These are phyloP conservation scores for Sacculina carcini DNA, from an alignment of 2,888 invertebrate species.

Conservation along the genomic window DNA sequence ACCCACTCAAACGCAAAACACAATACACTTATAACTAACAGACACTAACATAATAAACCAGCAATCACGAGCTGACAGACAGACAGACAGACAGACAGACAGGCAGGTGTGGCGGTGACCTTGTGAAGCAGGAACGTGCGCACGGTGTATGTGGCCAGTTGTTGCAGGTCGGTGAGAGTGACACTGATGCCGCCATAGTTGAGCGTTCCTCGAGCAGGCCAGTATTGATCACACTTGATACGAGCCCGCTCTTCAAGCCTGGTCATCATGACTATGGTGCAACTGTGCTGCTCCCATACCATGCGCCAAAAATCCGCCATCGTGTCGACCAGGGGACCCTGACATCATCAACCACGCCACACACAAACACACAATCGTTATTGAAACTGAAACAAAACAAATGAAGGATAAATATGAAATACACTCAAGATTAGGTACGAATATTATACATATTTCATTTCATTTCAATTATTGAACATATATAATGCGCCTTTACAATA, in stretches of 20 bases:
- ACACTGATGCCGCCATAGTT: constrained; percentile 86
- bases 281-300: constrained; percentile 90
- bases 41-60: not conserved
- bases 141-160: constrained; percentile 91
- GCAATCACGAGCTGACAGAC: not conserved
- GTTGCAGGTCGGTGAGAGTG: constrained; percentile 77
- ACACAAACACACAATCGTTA: not conserved
- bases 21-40: not conserved
- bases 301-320: constrained; percentile 97
- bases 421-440: too few species aligned
- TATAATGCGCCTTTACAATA: too few species aligned
- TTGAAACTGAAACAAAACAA: too few species aligned
- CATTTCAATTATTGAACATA: too few species aligned
- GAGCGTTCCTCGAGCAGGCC: constrained; percentile 84
- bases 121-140: constrained; percentile 76
- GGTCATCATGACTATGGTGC: constrained; percentile 98
- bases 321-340: constrained; percentile 91
- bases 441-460: too few species aligned
- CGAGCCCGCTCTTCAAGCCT: constrained; percentile 86
- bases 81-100: constrained; percentile 13
- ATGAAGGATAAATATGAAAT: too few species aligned
- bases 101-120: too few species aligned
- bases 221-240: constrained; percentile 92
- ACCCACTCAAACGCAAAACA: too few species aligned
- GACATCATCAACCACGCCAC: not conserved